Evolutionary conservation across 2,113 vertebrate species (phyloP).

Genomic region (Istiophorus platypterus): DNA sequence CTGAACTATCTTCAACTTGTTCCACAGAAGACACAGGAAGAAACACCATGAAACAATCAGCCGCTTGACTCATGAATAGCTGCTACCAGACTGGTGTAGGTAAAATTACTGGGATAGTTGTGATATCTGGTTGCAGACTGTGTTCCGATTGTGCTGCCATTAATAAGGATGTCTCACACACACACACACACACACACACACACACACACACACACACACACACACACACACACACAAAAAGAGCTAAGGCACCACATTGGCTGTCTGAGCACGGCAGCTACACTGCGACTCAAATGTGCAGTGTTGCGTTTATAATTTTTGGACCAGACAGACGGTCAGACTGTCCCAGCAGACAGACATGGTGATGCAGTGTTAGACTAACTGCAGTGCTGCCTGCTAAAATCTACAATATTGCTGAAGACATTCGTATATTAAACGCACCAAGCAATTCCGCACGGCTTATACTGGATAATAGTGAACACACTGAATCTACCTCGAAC

Average conservation of each 20-base stretch:
- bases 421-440: conserved; percentile 11
- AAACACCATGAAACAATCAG: conserved; percentile 14
- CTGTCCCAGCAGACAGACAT: conserved; percentile 33
- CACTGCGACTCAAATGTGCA: conserved; percentile 1
- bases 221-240: neutral
- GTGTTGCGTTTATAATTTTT: conserved; percentile 17
- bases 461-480: conserved; percentile 1
- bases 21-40: neutral
- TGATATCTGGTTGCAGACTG: conserved; percentile 3
- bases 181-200: neutral
- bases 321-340: conserved; percentile 30
- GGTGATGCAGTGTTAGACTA: conserved; percentile 11
- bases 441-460: neutral
- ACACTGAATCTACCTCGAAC: neutral
- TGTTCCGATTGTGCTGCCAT: neutral
- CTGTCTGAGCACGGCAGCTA: neutral
- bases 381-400: conserved; percentile 1
- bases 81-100: neutral
- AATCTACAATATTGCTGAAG: neutral
- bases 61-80: conserved; percentile 15
- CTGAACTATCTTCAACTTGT: conserved; percentile 36
- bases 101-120: conserved; percentile 12
- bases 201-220: neutral
- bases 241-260: neutral
- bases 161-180: conserved; percentile 32